phyloP scores from a whole-genome alignment of 1,140 invertebrate species.

The Drosophila tropicalis region DNA sequence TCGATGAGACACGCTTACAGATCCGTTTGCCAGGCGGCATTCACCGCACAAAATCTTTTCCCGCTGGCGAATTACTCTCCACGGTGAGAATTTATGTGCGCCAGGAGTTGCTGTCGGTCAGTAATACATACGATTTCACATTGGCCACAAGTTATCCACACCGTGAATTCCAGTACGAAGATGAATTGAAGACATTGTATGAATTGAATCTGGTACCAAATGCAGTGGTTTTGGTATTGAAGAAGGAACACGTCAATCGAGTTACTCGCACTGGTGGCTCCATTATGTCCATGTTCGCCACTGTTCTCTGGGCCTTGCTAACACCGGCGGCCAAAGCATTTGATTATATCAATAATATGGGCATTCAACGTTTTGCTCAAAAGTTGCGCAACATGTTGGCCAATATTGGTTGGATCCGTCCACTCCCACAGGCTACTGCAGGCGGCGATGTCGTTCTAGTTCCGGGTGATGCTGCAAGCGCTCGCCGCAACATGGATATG shows the following conservation, averaged over 20 bases:
- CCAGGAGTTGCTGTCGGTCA: slow-evolving; percentile 57
- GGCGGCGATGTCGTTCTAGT: not conserved
- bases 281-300: slow-evolving; percentile 63
- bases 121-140: slow-evolving; percentile 85
- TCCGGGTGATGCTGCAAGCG: slow-evolving; percentile 34
- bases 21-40: slow-evolving; percentile 92
- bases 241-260: slow-evolving; percentile 68
- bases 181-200: slow-evolving; percentile 86
- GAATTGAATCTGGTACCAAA: slow-evolving; percentile 91
- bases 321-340: slow-evolving; percentile 83
- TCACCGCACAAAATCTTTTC: slow-evolving; percentile 82
- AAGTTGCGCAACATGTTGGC: slow-evolving; percentile 31
- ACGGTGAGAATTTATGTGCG: slow-evolving; percentile 73
- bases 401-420: slow-evolving; percentile 34
- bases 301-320: slow-evolving; percentile 83
- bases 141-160: slow-evolving; percentile 92
- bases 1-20: slow-evolving; percentile 90
- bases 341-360: slow-evolving; percentile 73
- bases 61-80: slow-evolving; percentile 79
- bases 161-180: slow-evolving; percentile 87
- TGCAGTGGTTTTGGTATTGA: slow-evolving; percentile 87
- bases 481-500: slow-evolving; percentile 54
- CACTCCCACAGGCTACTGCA: not conserved
- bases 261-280: slow-evolving; percentile 57
- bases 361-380: slow-evolving; percentile 66